Conservation (phyloP, 2,113 vertebrate species). For the Platichthys flesus region DNA sequence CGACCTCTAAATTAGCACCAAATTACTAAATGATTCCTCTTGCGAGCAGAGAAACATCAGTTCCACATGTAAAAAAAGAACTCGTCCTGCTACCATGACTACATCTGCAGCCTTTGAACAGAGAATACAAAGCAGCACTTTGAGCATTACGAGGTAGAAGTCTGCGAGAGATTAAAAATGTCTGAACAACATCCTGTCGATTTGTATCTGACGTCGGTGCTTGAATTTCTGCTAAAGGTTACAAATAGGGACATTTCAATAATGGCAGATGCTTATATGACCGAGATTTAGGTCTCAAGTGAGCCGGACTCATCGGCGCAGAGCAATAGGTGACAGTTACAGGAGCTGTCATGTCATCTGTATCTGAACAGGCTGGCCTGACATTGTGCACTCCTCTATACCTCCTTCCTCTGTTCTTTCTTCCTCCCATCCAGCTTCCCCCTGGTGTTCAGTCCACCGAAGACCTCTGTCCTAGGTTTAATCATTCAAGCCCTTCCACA, state of each 20-base stretch:
- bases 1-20: background rate
- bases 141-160: background rate
- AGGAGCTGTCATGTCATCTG: constrained; percentile 70
- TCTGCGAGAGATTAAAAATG: background rate
- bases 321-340: constrained; percentile 65
- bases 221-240: constrained; percentile 3
- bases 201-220: background rate
- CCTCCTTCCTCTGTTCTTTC: background rate
- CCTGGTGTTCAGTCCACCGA: constrained; percentile 55
- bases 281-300: constrained; percentile 41
- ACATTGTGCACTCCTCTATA: constrained; percentile 47
- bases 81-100: background rate
- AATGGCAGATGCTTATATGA: constrained; percentile 15
- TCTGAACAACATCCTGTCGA: background rate
- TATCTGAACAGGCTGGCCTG: constrained; percentile 49
- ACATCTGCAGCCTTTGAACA: constrained; percentile 10
- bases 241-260: background rate
- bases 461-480: constrained; percentile 52
- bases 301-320: constrained; percentile 40
- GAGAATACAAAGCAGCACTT: constrained; percentile 6
- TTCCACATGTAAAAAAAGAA: background rate
- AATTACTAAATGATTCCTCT: background rate
- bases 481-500: constrained; percentile 54
- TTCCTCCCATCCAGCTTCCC: constrained; percentile 24
- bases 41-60: background rate